These are phyloP conservation scores for Heteromurus nitidus DNA, from an alignment of 2,888 invertebrate species.

Conservation along the genomic window DNA sequence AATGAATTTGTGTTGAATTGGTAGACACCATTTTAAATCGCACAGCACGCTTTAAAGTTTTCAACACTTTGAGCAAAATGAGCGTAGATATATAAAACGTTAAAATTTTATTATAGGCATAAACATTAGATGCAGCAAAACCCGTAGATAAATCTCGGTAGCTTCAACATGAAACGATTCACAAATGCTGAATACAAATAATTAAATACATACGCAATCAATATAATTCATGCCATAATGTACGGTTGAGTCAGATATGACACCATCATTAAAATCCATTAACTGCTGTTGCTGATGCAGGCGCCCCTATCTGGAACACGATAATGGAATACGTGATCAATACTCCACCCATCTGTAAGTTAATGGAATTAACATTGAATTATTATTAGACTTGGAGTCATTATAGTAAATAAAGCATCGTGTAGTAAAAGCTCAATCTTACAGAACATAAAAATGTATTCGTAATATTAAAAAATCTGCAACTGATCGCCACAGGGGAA, in stretches of 20 bases:
- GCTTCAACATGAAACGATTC: neutral
- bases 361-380: neutral
- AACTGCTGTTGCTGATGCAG: neutral
- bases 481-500: neutral
- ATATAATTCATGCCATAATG: neutral
- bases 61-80: too few relatives aligned
- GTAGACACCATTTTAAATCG: too few relatives aligned
- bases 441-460: constrained; percentile 22
- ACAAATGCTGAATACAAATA: neutral
- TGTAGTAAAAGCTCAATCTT: neutral
- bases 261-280: neutral
- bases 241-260: neutral
- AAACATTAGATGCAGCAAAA: too few relatives aligned
- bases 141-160: too few relatives aligned
- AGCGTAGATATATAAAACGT: too few relatives aligned
- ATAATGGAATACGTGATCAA: constrained; percentile 16
- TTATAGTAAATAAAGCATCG: neutral
- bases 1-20: too few relatives aligned
- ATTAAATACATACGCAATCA: neutral
- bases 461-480: constrained; percentile 25
- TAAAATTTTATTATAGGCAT: too few relatives aligned
- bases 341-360: constrained; percentile 26
- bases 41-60: too few relatives aligned
- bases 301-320: constrained; percentile 4
- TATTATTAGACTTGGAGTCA: neutral